These are phyloP conservation scores for Pelecanus crispus DNA, from an alignment of 2,113 vertebrate genomes.

Conservation along the genomic window DNA sequence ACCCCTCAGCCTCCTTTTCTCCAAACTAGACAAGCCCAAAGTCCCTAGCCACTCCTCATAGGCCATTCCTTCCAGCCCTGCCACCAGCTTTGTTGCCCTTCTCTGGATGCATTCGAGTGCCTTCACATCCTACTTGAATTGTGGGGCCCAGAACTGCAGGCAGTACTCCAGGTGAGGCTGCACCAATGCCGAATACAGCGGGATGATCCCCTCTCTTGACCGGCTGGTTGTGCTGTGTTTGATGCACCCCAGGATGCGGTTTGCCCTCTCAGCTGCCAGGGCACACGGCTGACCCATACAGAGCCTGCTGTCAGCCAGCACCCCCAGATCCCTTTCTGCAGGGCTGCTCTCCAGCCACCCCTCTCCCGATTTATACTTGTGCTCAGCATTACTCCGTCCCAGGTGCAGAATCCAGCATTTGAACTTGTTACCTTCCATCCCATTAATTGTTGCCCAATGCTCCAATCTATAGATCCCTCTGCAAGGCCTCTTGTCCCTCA, in stretches of 20 bases:
- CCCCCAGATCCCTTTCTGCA: not conserved
- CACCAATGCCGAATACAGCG: not conserved
- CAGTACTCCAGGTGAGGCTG: not conserved
- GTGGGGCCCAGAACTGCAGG: no score
- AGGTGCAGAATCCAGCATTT: not conserved
- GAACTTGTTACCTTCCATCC: not conserved
- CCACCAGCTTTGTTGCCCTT: not conserved
- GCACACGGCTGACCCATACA: not conserved
- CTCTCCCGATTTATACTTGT: not conserved
- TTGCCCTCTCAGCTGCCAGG: not conserved
- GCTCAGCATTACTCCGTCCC: fast-evolving
- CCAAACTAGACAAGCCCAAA: not conserved
- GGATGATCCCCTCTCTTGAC: not conserved
- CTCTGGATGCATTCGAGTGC: not conserved
- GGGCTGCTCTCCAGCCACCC: not conserved
- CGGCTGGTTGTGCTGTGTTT: not conserved
- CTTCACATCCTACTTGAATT: no score
- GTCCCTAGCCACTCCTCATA: not conserved
- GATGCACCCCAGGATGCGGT: not conserved
- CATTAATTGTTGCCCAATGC: not conserved
- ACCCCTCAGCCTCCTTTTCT: not conserved
- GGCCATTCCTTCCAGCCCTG: not conserved
- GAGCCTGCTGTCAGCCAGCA: not conserved
- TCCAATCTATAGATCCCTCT: not conserved
- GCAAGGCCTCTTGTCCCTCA: not conserved